Evolutionary conservation across 2,888 invertebrate genomes (phyloP).

Genomic region (Calliphora vomitoria): DNA sequence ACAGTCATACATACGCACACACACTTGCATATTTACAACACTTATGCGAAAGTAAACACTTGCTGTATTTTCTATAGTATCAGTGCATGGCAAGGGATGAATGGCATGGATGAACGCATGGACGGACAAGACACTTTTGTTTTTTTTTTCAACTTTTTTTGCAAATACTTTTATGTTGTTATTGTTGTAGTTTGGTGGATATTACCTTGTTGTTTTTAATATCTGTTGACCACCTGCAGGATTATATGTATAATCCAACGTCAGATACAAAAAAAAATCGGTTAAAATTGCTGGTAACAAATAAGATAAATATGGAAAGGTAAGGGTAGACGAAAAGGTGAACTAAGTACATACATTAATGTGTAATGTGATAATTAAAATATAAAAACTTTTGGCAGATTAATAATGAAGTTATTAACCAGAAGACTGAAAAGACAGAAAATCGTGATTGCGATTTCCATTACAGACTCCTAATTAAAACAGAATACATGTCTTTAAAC

Average conservation of each 20-base stretch:
- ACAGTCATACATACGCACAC: not conserved
- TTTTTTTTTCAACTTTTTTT: constrained; percentile 29
- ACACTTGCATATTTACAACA: constrained; percentile 38
- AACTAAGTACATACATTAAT: too few relatives aligned
- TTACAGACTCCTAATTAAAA: too few relatives aligned
- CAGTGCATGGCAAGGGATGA: constrained; percentile 1
- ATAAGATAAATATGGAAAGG: not conserved
- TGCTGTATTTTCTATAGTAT: constrained; percentile 52
- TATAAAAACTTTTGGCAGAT: too few relatives aligned
- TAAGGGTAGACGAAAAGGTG: constrained; percentile 8
- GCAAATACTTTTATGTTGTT: constrained; percentile 39
- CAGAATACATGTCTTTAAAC: too few relatives aligned
- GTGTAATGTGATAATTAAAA: too few relatives aligned
- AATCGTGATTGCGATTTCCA: too few relatives aligned
- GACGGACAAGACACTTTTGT: not conserved
- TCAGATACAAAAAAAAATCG: constrained; percentile 19
- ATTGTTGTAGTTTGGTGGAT: constrained; percentile 41
- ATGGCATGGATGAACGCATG: not conserved
- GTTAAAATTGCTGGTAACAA: constrained; percentile 3
- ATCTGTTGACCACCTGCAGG: constrained; percentile 69
- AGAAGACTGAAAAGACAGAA: too few relatives aligned
- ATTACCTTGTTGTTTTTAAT: constrained; percentile 52
- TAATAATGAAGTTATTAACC: too few relatives aligned
- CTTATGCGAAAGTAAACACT: constrained; percentile 55
- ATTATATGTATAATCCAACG: constrained; percentile 48